Evolutionary conservation across 2,888 invertebrate genomes (phyloP).

Genomic region (Neria commutata): DNA sequence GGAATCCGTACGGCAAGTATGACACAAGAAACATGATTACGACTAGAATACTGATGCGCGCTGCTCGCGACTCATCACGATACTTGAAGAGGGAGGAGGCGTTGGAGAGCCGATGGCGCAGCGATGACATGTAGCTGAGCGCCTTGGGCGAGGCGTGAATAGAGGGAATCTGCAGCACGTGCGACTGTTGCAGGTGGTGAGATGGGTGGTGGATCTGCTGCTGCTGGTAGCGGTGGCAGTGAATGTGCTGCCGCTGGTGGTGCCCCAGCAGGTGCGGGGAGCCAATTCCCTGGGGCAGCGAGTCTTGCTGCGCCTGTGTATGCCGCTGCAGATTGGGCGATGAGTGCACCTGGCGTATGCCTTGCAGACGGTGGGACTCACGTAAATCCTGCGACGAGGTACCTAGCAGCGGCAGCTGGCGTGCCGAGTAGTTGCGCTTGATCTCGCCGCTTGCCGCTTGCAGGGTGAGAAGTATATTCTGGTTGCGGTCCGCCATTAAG

Average conservation of each 20-base stretch:
- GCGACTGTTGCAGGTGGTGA: constrained; percentile 25
- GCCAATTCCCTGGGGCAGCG: constrained; percentile 39
- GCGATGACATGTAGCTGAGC: constrained; percentile 69
- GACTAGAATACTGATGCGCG: constrained; percentile 75
- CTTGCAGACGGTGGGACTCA: constrained; percentile 42
- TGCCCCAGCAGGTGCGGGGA: constrained; percentile 51
- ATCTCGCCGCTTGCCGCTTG: constrained; percentile 60
- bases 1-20: constrained; percentile 59
- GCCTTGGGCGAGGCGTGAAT: constrained; percentile 61
- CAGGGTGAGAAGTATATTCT: constrained; percentile 57
- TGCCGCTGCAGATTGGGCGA: constrained; percentile 60
- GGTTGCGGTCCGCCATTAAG: constrained; percentile 46
- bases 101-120: constrained; percentile 81
- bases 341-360: constrained; percentile 60
- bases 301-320: constrained; percentile 42
- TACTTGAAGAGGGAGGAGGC: constrained; percentile 84
- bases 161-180: constrained; percentile 56
- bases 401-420: constrained; percentile 55
- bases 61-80: constrained; percentile 87
- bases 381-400: constrained; percentile 57
- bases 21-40: constrained; percentile 63
- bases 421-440: constrained; percentile 59
- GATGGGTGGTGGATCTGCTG: constrained; percentile 24
- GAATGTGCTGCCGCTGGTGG: constrained; percentile 29
- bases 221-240: constrained; percentile 32